These are phyloP conservation scores for Ochotona curzoniae DNA, from an alignment of 2,113 vertebrate genomes.

Conservation along the genomic window DNA sequence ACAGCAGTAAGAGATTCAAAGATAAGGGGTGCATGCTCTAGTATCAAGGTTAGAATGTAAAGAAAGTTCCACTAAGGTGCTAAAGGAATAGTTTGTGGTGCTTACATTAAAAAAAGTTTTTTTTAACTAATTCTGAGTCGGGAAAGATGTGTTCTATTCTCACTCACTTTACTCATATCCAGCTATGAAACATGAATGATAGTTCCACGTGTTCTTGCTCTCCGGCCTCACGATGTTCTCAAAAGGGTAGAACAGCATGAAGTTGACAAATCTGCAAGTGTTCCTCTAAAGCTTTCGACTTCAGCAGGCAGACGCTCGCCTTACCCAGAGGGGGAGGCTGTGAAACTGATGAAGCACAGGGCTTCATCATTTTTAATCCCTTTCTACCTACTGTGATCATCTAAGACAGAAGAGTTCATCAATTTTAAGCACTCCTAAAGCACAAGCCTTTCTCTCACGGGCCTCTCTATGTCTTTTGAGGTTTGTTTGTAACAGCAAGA, in stretches of 20 bases:
- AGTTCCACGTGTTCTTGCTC: slow-evolving; percentile 7
- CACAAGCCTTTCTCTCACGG: not conserved
- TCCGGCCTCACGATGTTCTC: slow-evolving; percentile 31
- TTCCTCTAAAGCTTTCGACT: slow-evolving; percentile 1
- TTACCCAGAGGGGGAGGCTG: not conserved
- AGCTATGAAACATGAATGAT: not conserved
- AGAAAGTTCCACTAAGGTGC: not conserved
- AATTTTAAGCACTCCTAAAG: slow-evolving; percentile 35
- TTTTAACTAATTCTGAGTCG: not conserved
- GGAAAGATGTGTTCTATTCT: not conserved
- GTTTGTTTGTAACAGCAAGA: not conserved
- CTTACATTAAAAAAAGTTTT: not conserved
- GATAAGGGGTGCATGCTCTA: not conserved
- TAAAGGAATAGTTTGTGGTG: not conserved
- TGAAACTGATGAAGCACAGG: slow-evolving; percentile 1
- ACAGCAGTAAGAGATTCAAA: not conserved
- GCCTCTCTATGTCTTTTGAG: not conserved
- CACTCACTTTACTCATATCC: not conserved
- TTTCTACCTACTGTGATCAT: slow-evolving; percentile 14
- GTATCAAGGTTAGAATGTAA: not conserved
- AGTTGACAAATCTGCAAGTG: slow-evolving; percentile 3
- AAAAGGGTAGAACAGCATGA: not conserved
- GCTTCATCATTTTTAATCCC: slow-evolving; percentile 43
- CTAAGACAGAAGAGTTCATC: slow-evolving; percentile 24
- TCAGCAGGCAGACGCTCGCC: not conserved